A percentile compares a stretch with the other conserved stretches of the same genome.
Evolutionary conservation across 2,888 invertebrate species (phyloP).

Genomic region (Poecilobothrus nobilitatus): DNA sequence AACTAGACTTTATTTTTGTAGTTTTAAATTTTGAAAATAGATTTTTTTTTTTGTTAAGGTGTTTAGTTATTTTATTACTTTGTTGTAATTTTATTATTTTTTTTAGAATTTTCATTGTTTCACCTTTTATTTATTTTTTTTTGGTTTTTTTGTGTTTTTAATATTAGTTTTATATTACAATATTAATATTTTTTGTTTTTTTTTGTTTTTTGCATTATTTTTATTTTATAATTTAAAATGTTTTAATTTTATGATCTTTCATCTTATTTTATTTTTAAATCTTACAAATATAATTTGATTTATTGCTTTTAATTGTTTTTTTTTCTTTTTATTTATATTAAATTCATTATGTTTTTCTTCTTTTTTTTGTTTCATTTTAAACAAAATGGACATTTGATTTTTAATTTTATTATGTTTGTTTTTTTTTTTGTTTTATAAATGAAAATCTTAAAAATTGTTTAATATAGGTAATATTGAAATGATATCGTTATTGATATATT

Average conservation of each 20-base stretch:
- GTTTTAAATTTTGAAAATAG: not conserved
- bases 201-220: not conserved
- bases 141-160: not conserved
- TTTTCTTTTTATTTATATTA: not conserved
- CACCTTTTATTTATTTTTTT: not conserved
- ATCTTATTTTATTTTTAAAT: not conserved
- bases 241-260: not conserved
- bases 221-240: not conserved
- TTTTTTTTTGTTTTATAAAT: too few species aligned
- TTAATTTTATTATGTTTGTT: too few species aligned
- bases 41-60: constrained; percentile 3
- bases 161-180: not conserved
- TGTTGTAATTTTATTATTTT: not conserved
- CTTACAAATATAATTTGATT: not conserved
- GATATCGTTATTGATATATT: too few species aligned
- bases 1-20: too few species aligned
- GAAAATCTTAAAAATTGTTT: too few species aligned
- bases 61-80: not conserved
- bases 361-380: not conserved
- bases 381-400: not conserved
- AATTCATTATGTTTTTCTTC: not conserved
- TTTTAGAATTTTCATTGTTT: not conserved
- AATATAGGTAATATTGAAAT: too few species aligned
- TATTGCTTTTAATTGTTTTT: not conserved
- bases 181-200: not conserved